Evolutionary conservation across 2,888 invertebrate species (phyloP).

Genomic region (Volucella zonaria): DNA sequence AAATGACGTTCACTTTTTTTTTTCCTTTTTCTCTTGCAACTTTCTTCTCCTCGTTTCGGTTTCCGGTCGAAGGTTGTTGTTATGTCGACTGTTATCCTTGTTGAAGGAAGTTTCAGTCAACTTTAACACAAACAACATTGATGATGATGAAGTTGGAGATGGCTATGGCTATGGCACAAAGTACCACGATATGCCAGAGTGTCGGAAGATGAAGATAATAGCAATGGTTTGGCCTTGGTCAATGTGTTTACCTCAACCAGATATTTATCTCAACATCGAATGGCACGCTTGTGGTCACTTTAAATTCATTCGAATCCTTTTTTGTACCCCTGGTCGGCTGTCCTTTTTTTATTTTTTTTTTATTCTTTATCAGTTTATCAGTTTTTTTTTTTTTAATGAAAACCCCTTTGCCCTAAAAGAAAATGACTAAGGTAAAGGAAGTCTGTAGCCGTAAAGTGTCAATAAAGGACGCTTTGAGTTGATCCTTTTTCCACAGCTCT

Average conservation of each 20-base stretch:
- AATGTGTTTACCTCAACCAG: slow-evolving; percentile 58
- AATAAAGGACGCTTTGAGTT: slow-evolving; percentile 49
- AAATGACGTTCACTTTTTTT: slow-evolving; percentile 60
- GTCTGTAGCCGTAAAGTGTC: slow-evolving; percentile 64
- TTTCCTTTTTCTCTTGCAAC: background rate
- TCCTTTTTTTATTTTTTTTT: background rate
- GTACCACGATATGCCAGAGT: background rate
- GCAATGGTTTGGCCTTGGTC: slow-evolving; percentile 41
- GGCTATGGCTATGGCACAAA: background rate
- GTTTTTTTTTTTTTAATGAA: slow-evolving; percentile 7
- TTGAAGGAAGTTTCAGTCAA: slow-evolving; percentile 15
- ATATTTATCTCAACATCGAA: slow-evolving; percentile 58
- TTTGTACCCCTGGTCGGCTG: background rate
- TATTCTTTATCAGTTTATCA: background rate
- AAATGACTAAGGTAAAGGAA: slow-evolving; percentile 52
- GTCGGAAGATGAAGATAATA: slow-evolving; percentile 27
- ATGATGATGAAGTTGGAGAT: slow-evolving; percentile 24
- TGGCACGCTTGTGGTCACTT: slow-evolving; percentile 72
- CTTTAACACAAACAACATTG: slow-evolving; percentile 41
- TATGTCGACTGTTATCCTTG: slow-evolving; percentile 44
- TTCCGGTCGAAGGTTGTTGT: slow-evolving; percentile 11
- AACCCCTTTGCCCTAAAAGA: slow-evolving; percentile 25
- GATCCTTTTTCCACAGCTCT: slow-evolving; percentile 12
- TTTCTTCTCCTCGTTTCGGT: too few species aligned
- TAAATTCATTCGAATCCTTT: slow-evolving; percentile 69